Base-by-base conservation (phyloP, 2,888 invertebrate genomes). In the Liposcelis brunnea region DNA sequence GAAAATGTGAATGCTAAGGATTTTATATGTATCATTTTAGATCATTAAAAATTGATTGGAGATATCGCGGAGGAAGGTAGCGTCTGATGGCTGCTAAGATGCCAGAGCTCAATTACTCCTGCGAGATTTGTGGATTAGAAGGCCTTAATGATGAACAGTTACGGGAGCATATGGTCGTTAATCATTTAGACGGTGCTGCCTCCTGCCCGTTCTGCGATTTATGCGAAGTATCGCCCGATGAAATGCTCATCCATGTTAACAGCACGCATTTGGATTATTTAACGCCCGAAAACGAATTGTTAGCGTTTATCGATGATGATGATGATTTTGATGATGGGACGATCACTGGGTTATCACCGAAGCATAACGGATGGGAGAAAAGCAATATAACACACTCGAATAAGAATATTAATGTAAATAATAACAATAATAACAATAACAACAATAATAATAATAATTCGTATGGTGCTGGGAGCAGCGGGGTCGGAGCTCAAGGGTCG, bases 101-200 rank as follows among this genome's bases (percentile, higher is more conserved):
- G 55, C 69, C 70, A 47, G 72, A 71, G 56, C 62, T 71, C 55
- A 69, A 63, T 56, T 73, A 76, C 60, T 74, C 78, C 45, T 87
- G 86, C 64, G 83, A 86, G 64, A 80, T 86, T 50, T 87, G 87
- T 61, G 85, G 85, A n/a, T 72, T 79, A 51, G 82, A 83, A 55
- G 81, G 81, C 15, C 69, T 86, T 49, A 76, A 75, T 48, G 82
- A 82, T 59, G 81, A 81, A 50, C 75, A 80, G 52, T 80, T 86
- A 75, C 67, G 83, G 49, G 69, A 75, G 15, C 87, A 87, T 61
- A 83, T 84, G 49, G 69, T 80, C 46, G 71, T 79, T 38, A 79
- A 76, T 53, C 86, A 86, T 59, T 75, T 86, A 8, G 80, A 81
- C 49, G 82, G 82, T 1, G 74, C 77, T 50, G 77, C 78, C 8